Conservation (phyloP, 2,888 invertebrate species). For the Folsomia candida region DNA sequence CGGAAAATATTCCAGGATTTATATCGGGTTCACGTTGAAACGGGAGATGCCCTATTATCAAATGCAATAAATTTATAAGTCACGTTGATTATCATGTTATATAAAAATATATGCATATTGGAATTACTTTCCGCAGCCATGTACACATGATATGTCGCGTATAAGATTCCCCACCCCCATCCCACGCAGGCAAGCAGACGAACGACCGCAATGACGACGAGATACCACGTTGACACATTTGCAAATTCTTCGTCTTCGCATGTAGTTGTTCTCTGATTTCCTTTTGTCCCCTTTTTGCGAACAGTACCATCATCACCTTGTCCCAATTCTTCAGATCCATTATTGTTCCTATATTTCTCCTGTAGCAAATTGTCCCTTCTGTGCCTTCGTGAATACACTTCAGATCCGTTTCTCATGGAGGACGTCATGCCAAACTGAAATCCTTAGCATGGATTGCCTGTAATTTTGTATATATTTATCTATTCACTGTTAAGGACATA, state of each 20-base stretch:
- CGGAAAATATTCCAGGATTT: constrained; percentile 59
- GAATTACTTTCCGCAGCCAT: constrained; percentile 59
- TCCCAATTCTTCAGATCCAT: too few relatives aligned
- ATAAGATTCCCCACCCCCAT: constrained; percentile 62
- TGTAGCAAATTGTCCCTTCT: too few relatives aligned
- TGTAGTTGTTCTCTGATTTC: too few relatives aligned
- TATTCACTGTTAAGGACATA: too few relatives aligned
- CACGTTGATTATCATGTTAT: background rate
- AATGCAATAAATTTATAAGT: background rate
- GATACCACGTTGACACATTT: background rate
- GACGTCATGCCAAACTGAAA: too few relatives aligned
- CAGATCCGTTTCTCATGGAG: too few relatives aligned
- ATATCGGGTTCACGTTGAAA: constrained; percentile 52
- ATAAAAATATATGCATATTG: background rate
- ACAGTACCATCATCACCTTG: background rate
- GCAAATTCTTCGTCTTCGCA: too few relatives aligned
- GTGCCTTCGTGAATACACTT: too few relatives aligned
- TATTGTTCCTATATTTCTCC: too few relatives aligned
- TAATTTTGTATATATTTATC: too few relatives aligned
- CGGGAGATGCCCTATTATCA: background rate
- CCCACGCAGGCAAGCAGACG: constrained; percentile 56
- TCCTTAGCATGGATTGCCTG: too few relatives aligned
- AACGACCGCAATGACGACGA: background rate
- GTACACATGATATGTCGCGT: constrained; percentile 61
- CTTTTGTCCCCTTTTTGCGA: background rate